A percentile compares a stretch with the other conserved stretches of the same genome.
Conservation (phyloP, 37 sponge, comb jelly and placozoan species). For the Spongia lamella region DNA sequence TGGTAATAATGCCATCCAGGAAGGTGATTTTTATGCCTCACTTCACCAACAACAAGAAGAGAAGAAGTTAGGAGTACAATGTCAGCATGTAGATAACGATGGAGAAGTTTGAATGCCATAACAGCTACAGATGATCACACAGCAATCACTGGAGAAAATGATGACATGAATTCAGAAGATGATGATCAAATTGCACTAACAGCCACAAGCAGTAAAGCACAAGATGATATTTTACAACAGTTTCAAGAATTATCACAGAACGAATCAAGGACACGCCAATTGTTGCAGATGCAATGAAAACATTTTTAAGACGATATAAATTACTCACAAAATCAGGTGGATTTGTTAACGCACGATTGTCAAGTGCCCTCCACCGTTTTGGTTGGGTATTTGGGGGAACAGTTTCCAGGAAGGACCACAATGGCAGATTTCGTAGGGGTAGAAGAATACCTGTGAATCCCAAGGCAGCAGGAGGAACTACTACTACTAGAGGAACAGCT, state of each 20-base stretch:
- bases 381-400: slow-evolving; percentile 12
- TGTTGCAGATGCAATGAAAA: no score
- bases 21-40: neutral
- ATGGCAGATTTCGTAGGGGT: neutral
- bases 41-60: neutral
- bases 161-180: no score
- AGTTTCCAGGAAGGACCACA: neutral
- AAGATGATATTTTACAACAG: neutral
- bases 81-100: no score
- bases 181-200: no score
- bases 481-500: neutral
- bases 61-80: no score
- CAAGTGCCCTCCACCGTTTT: slow-evolving; percentile 1
- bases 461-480: neutral
- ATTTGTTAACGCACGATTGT: neutral
- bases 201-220: no score
- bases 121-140: no score
- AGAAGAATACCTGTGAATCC: slow-evolving; percentile 6
- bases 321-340: no score
- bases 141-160: no score
- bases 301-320: no score
- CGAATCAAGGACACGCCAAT: no score
- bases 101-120: no score
- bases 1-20: slow-evolving; percentile 2
- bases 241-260: neutral